Conservation (phyloP, 2,888 invertebrate genomes). For the Rapana venosa region DNA sequence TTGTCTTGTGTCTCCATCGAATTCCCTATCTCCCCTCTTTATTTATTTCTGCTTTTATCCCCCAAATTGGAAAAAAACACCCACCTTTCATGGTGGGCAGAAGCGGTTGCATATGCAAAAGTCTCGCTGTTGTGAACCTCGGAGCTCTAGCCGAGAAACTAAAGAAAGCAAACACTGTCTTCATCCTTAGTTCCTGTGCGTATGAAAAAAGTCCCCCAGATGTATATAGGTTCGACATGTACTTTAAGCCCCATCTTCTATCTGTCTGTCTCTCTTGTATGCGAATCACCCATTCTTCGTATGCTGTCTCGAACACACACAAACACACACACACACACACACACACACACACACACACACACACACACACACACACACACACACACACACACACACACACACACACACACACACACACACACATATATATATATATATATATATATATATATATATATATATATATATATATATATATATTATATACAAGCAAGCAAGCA, state of each 20-base stretch:
- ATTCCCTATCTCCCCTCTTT: background rate
- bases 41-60: background rate
- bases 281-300: background rate
- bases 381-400: constrained; percentile 24
- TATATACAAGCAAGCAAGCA: background rate
- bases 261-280: background rate
- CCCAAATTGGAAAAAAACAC: background rate
- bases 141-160: too few relatives aligned
- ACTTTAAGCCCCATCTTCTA: background rate
- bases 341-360: background rate
- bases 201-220: too few relatives aligned
- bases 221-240: too few relatives aligned
- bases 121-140: too few relatives aligned
- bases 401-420: constrained; percentile 17
- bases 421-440: background rate
- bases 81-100: too few relatives aligned
- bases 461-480: background rate
- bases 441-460: background rate
- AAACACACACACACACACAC: constrained; percentile 14
- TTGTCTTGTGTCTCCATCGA: background rate
- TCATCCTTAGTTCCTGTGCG: too few relatives aligned
- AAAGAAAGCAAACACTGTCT: too few relatives aligned
- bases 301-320: background rate
- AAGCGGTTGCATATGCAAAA: too few relatives aligned
- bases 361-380: constrained; percentile 30